Evolutionary conservation across 2,797 vertebrate genomes (phyloP).

Genomic region (Trichosurus vulpecula): DNA sequence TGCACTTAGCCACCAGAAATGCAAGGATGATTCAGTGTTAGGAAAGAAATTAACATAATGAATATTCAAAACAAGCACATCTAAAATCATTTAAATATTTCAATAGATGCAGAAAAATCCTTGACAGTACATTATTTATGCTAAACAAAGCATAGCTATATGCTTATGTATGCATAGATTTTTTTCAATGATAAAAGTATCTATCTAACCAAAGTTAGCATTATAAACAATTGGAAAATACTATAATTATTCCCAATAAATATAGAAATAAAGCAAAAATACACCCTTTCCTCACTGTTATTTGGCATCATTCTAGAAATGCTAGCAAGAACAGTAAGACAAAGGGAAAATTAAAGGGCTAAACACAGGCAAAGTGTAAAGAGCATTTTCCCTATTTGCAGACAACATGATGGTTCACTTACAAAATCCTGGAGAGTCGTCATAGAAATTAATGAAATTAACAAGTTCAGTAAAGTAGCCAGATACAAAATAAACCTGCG

Average conservation of each 20-base stretch:
- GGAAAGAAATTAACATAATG: background rate
- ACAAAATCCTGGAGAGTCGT: background rate
- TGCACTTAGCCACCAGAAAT: background rate
- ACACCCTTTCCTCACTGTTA: background rate
- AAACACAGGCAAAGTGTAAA: background rate
- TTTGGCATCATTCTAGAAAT: background rate
- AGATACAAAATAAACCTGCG: background rate
- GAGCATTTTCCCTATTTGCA: background rate
- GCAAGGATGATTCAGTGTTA: background rate
- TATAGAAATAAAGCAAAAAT: background rate
- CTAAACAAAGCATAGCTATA: too few species aligned
- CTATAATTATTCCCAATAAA: background rate
- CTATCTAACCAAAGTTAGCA: background rate
- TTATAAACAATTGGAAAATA: background rate
- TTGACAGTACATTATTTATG: background rate
- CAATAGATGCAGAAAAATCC: background rate
- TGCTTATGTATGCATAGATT: background rate
- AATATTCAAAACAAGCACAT: background rate
- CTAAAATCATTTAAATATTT: background rate
- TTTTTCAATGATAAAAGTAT: background rate
- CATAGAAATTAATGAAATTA: background rate
- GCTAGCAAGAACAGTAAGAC: background rate
- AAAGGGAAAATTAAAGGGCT: background rate
- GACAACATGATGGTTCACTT: background rate
- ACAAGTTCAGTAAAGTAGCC: background rate